Base-by-base conservation (phyloP, 2,888 invertebrate species). In the Uloborus plumipes region DNA sequence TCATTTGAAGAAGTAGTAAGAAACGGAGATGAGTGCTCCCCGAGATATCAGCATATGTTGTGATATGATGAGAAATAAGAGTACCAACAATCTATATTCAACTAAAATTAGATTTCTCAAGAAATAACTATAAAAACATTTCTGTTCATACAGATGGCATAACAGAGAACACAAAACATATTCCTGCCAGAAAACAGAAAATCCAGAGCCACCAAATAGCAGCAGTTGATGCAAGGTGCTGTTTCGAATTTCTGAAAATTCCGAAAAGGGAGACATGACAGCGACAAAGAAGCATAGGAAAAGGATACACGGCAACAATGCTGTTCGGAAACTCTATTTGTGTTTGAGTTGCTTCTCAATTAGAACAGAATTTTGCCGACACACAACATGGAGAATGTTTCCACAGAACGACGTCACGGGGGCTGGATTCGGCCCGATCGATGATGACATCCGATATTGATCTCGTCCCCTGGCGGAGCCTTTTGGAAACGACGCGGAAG, bases 341-440 rank as follows among this genome's bases (percentile, higher is more conserved):
- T 49, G 20, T 39, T n/a, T 39, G 53, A 18, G n/a, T 15, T 50
- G n/a, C 15, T 66, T 39, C 70, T 22, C 47, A 31, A 58, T 58
- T 58, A 64, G 50, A 49, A 58, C 58, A 51, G 59, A 47, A 66
- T 49, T 61, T 59, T 47, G 61, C 72, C 31, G 31, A 31, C 31
- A 61, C 26, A 71, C 79, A 80, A 80, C 79, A 80, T 80, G 79
- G 79, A 80, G 79, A 80, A 72, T 66, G n/a, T n/a, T 49, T 65
- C 22, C 53, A 55, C 64, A 59, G n/a, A 73, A 73, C 59, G 61
- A 80, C 79, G 79, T 73, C 79, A 80, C 61, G 20, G 51, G n/a
- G 31, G 62, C 66, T 31, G 51, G 71, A 70, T 49, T 79, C 67
- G 20, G 66, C 20, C n/a, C 67, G 72, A 80, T 80, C 79, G 79